These are phyloP conservation scores for Garra rufa DNA, from an alignment of 2,113 vertebrate genomes.

Conservation along the genomic window DNA sequence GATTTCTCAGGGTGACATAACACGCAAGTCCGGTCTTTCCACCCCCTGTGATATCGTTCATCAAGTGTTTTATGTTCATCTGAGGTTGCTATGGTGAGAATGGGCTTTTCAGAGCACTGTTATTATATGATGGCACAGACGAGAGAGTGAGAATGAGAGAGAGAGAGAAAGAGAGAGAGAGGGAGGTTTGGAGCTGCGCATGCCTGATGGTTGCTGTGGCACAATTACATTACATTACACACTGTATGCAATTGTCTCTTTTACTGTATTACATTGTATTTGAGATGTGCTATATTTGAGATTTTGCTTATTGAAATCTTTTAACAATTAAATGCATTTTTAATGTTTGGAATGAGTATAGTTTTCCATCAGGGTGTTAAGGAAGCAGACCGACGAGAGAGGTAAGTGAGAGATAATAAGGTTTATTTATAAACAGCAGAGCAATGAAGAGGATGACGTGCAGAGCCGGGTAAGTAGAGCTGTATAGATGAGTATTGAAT, in stretches of 20 bases:
- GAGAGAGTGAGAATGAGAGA: slow-evolving; percentile 8
- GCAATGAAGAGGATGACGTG: too few species aligned
- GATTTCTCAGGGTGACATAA: slow-evolving; percentile 34
- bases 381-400: too few species aligned
- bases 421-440: too few species aligned
- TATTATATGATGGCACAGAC: slow-evolving; percentile 49
- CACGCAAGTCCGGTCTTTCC: slow-evolving; percentile 35
- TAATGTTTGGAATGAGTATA: background rate
- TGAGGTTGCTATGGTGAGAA: slow-evolving; percentile 59
- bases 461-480: too few species aligned
- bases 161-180: slow-evolving; percentile 50
- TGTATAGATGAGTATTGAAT: too few species aligned
- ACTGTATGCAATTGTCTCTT: too few species aligned
- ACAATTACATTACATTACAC: slow-evolving; percentile 5
- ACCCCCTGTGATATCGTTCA: slow-evolving; percentile 3
- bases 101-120: slow-evolving; percentile 37
- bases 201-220: slow-evolving; percentile 38
- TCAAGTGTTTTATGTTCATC: slow-evolving; percentile 48
- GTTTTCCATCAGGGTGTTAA: too few species aligned
- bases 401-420: too few species aligned
- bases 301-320: background rate
- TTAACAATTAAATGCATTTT: background rate
- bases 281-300: background rate
- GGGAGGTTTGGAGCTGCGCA: slow-evolving; percentile 32
- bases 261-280: background rate